A percentile compares a stretch with the other conserved stretches of the same genome.
phyloP scores from a whole-genome alignment of 2,888 invertebrate genomes.

The Macrophya annulata region DNA sequence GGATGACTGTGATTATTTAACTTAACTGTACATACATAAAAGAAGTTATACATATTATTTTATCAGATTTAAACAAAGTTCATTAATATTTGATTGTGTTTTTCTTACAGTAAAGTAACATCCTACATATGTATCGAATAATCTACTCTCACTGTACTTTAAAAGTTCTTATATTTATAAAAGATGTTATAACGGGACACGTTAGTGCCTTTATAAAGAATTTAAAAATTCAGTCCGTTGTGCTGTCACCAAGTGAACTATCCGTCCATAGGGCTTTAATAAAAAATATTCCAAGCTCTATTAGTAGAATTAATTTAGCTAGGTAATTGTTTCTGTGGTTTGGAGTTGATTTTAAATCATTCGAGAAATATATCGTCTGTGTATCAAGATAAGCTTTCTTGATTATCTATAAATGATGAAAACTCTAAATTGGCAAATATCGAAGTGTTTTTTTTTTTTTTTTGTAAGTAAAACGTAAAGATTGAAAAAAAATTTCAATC shows the following conservation, averaged over 20 bases:
- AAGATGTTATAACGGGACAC: conserved; percentile 48
- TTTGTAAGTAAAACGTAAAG: background rate
- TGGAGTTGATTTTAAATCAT: conserved; percentile 35
- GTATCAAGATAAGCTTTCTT: background rate
- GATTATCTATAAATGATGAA: background rate
- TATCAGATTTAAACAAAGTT: background rate
- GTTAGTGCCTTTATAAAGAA: conserved; percentile 50
- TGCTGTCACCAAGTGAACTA: conserved; percentile 75
- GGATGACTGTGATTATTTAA: conserved; percentile 36
- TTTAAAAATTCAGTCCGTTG: conserved; percentile 70
- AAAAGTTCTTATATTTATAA: conserved; percentile 33
- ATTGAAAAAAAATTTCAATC: background rate
- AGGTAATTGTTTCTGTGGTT: conserved; percentile 26
- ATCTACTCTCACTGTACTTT: conserved; percentile 37
- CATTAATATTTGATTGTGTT: conserved; percentile 4
- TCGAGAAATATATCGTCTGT: background rate
- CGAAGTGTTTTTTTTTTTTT: background rate
- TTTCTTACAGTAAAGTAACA: background rate
- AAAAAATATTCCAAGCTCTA: conserved; percentile 76
- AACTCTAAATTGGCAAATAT: background rate
- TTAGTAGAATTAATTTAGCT: conserved; percentile 68
- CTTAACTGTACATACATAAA: conserved; percentile 27
- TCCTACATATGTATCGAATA: background rate
- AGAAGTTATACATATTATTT: conserved; percentile 8
- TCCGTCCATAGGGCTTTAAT: conserved; percentile 78